These are phyloP conservation scores for Nerophis ophidion DNA, from an alignment of 2,113 vertebrate species.

Conservation along the genomic window DNA sequence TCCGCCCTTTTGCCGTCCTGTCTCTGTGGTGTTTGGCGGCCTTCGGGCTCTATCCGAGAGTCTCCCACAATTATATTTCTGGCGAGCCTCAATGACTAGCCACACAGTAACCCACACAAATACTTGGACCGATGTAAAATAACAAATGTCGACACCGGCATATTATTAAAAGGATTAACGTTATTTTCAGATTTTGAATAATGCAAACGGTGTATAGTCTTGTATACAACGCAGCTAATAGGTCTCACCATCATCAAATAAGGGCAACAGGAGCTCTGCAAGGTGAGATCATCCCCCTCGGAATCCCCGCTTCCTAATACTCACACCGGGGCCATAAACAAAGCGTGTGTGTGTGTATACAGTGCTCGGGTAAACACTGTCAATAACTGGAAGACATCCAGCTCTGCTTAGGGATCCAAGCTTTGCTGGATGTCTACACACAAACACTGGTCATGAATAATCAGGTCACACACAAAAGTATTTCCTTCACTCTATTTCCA, in stretches of 20 bases:
- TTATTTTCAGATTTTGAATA: neutral
- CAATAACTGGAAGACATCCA: conserved; percentile 59
- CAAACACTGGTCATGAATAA: conserved; percentile 45
- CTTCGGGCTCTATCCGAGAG: conserved; percentile 14
- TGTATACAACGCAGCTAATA: conserved; percentile 23
- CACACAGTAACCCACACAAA: conserved; percentile 33
- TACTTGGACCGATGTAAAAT: conserved; percentile 10
- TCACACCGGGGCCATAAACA: conserved; percentile 39
- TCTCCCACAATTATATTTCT: conserved; percentile 57
- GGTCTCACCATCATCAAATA: conserved; percentile 34
- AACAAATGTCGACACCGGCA: conserved; percentile 1
- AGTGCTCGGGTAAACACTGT: conserved; percentile 25
- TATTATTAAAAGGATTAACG: neutral
- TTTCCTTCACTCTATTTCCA: conserved; percentile 40
- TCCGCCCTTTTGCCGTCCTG: conserved; percentile 5
- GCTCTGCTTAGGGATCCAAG: conserved; percentile 39
- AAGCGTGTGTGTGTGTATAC: conserved; percentile 31
- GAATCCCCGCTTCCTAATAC: conserved; percentile 43
- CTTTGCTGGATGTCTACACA: conserved; percentile 49
- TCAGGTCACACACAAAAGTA: conserved; percentile 52
- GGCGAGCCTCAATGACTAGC: conserved; percentile 43
- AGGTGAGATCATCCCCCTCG: conserved; percentile 50
- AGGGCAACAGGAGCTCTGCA: conserved; percentile 32
- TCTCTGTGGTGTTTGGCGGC: conserved; percentile 22
- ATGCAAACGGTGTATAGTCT: neutral